Evolutionary conservation across 2,888 invertebrate species (phyloP), one percentile per base, ranked within the genome.

Genomic region (Theodoxus fluviatilis): DNA sequence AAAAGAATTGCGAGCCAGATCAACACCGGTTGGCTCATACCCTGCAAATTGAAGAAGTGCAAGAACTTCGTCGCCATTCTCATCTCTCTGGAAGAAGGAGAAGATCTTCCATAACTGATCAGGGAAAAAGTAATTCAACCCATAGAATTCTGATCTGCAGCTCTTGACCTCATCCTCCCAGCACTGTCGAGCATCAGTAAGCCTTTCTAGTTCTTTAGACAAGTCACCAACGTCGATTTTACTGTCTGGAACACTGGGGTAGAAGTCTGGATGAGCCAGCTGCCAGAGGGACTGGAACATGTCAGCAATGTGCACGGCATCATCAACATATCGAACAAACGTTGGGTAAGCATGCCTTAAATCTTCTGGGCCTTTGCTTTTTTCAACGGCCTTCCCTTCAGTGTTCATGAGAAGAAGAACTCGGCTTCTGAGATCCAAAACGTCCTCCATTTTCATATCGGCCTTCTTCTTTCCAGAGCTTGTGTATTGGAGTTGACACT

Each of bases 61-160:
- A 18, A 70, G 72, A 4, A 22, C 38, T 4, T 57, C 63, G 7
- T 52, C 40, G 12, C 35, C 47, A 6, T 59, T 70, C 1, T 22
- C 49, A 12, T 52, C 65, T 31, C 38, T 59, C 25, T 72, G 66
- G 18, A 78, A 67, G 49, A 47, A 79, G 4, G 68, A 55, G 25
- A 69, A 73, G 15, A 77, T 49, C 15, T 57, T 57, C 52, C 75
- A 75, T 15, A 79, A 70, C 22, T 78, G 76, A 25, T 73, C 71
- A 7, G 76, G 74, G 43, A 73, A 69, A 31, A 79, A 67, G 43
- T 71, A 79, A 63, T 78, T 79, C 70, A 78, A 61, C 28, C 74
- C 67, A 67, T 73, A 76, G 40, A 69, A 73, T 12, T 65, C 37
- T n/a, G 67, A n/a, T 38, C 79, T 67, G 15, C 67, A 59, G 2